These are phyloP conservation scores for Temnothorax unifasciatus DNA, from an alignment of 2,888 invertebrate species.

Conservation along the genomic window DNA sequence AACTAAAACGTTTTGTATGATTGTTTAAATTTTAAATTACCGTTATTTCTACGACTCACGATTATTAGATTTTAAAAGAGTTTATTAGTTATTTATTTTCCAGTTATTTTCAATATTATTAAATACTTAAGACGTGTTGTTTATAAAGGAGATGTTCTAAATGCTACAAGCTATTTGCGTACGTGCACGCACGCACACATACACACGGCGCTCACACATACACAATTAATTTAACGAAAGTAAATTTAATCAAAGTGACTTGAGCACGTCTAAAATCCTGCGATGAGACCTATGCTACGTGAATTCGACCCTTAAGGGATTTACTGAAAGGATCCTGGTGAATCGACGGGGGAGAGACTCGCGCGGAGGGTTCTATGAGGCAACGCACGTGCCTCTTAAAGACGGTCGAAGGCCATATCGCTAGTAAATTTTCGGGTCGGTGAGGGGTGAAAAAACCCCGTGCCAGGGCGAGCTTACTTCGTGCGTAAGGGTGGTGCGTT, in stretches of 20 bases:
- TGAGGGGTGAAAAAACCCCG: slow-evolving; percentile 67
- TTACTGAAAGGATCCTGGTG: slow-evolving; percentile 12
- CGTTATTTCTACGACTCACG: neutral
- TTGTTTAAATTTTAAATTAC: neutral
- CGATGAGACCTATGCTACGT: slow-evolving; percentile 26
- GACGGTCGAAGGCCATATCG: slow-evolving; percentile 76
- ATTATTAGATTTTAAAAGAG: neutral
- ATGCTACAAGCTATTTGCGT: neutral
- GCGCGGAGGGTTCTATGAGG: neutral
- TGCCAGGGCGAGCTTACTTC: slow-evolving; percentile 46
- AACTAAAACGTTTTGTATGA: neutral
- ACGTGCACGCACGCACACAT: neutral
- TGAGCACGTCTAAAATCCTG: neutral
- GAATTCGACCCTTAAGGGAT: slow-evolving; percentile 32
- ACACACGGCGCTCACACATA: neutral
- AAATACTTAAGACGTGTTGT: neutral
- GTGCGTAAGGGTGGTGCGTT: slow-evolving; percentile 61
- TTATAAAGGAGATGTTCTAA: neutral
- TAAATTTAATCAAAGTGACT: neutral
- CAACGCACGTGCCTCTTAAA: slow-evolving; percentile 63
- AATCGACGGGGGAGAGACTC: neutral
- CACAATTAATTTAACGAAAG: neutral
- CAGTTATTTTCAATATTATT: neutral
- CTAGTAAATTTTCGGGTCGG: slow-evolving; percentile 82
- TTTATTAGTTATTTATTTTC: neutral